Percentiles rank a stretch among this genome's conserved stretches.
Evolutionary conservation across 1,140 invertebrate species (phyloP).

Genomic region (Bombus waltoni): DNA sequence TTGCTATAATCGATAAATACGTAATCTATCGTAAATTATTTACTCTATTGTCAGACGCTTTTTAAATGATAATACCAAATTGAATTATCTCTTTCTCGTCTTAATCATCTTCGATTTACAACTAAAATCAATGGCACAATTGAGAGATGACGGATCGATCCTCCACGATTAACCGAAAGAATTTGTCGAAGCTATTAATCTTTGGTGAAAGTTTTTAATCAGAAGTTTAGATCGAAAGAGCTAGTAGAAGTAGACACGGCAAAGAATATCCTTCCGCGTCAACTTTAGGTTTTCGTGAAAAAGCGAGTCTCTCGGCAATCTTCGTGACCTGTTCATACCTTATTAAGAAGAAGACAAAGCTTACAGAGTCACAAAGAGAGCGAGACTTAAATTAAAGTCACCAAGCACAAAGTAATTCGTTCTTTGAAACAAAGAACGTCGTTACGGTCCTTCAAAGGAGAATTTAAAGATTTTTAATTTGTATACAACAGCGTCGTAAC

Average conservation of each 20-base stretch:
- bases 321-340: slow-evolving; percentile 13
- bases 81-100: too few species aligned
- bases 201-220: background rate
- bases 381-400: slow-evolving; percentile 33
- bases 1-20: too few species aligned
- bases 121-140: too few species aligned
- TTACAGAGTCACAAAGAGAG: slow-evolving; percentile 21
- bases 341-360: slow-evolving; percentile 34
- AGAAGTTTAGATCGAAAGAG: background rate
- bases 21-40: too few species aligned
- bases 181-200: background rate
- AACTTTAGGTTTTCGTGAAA: background rate
- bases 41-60: background rate
- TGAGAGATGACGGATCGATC: too few species aligned
- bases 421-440: slow-evolving; percentile 11
- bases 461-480: background rate
- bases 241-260: too few species aligned
- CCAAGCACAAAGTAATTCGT: slow-evolving; percentile 9
- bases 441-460: background rate
- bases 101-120: too few species aligned
- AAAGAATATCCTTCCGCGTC: background rate
- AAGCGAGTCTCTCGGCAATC: background rate
- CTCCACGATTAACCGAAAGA: too few species aligned
- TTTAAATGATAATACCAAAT: background rate
- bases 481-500: background rate